phyloP scores from a whole-genome alignment of 2,797 vertebrate species.

The Sorex maritimensis region DNA sequence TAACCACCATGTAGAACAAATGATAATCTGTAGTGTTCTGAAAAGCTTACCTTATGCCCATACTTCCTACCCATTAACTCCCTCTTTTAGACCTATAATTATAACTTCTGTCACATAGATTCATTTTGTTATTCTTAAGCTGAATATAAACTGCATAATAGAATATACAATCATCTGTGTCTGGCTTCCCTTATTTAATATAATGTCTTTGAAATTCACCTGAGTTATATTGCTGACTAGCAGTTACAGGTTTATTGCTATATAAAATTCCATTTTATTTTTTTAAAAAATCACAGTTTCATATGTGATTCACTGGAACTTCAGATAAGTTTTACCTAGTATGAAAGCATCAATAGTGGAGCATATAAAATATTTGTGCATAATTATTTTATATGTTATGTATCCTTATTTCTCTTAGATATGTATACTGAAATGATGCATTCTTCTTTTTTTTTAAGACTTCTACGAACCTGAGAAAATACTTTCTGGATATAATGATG shows the following conservation, averaged over 20 bases:
- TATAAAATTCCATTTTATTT: neutral
- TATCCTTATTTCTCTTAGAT: neutral
- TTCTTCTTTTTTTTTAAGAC: neutral
- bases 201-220: neutral
- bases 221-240: neutral
- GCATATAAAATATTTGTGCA: neutral
- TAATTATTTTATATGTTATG: neutral
- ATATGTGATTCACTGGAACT: neutral
- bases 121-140: neutral
- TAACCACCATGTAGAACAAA: neutral
- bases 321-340: neutral
- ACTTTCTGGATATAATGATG: neutral
- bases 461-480: neutral
- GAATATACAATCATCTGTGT: neutral
- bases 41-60: neutral
- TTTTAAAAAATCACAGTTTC: neutral
- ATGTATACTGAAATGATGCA: neutral
- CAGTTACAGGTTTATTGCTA: neutral
- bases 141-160: neutral
- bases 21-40: neutral
- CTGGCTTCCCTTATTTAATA: neutral
- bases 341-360: neutral
- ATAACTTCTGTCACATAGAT: neutral
- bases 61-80: neutral
- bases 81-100: neutral